Evolutionary conservation across 2,797 vertebrate species (phyloP), one percentile per base, ranked within the genome.

Genomic region (Platyrinchus mystaceus): DNA sequence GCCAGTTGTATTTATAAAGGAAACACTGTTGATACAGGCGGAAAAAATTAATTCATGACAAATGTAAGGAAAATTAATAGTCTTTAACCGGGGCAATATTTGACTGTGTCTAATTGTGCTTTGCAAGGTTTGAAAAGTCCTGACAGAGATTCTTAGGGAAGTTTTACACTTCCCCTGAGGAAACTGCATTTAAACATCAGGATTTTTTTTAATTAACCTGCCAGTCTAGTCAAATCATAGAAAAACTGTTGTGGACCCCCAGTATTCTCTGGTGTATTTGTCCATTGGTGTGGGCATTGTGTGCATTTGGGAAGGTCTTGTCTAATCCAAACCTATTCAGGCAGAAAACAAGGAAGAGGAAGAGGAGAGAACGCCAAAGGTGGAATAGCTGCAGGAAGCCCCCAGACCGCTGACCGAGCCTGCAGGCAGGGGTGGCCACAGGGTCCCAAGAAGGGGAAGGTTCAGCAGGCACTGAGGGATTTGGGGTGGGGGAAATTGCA

Each of bases 21-120:
- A 95, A 93, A 93, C 90, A 85, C 41, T 97, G 96, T 97, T 97
- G 94, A 95, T 96, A 97, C 47, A 97, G 94, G 85, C 39, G n/a
- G 92, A 85, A 95, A 97, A 96, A 97, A 97, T 95, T 96, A 97
- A 97, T 96, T 97, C 95, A 87, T 95, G 94, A 93, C 92, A 96
- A 97, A 97, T 95, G 96, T 97, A 93, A 95, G 94, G 81, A 97
- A 96, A 97, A 97, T 97, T 96, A 97, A 97, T 97, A 97, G 96
- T 95, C 96, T 97, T 97, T 97, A 97, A 96, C 96, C 95, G 70
- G 95, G 94, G 91, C 77, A 97, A 96, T 97, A 96, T 97, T 97
- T 97, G 94, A 95, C 95, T 95, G 90, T 96, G 96, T 96, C 94
- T 97, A 97, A 97, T 97, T 97, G 95, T 94, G 96, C 96, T 97